phyloP scores from a whole-genome alignment of 2,797 vertebrate species.

The Allobates femoralis region DNA sequence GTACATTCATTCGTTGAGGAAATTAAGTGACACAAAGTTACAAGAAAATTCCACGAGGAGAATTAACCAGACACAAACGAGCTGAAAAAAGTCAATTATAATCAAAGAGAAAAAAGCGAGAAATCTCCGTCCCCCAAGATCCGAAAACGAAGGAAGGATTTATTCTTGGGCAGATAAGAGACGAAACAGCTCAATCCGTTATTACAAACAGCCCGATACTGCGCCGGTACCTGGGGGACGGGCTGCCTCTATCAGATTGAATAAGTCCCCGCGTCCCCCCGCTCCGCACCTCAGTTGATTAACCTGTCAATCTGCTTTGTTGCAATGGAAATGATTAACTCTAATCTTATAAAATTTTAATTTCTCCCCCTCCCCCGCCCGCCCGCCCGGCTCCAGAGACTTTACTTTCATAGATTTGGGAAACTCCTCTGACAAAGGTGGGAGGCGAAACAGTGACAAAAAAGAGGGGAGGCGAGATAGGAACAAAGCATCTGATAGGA shows the following conservation, averaged over 20 bases:
- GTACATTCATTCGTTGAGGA: no score
- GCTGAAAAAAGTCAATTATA: background rate
- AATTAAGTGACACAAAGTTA: no score
- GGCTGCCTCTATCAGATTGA: constrained; percentile 31
- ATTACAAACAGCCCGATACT: background rate
- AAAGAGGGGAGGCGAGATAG: no score
- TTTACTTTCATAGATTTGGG: background rate
- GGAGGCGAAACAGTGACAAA: background rate
- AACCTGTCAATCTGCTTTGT: constrained; percentile 45
- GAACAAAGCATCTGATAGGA: background rate
- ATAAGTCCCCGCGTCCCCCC: background rate
- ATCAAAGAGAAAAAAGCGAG: background rate
- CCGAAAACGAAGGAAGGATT: background rate
- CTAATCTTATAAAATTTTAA: constrained; percentile 39
- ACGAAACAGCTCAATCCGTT: background rate
- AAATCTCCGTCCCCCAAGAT: background rate
- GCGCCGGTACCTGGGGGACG: background rate
- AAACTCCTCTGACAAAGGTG: background rate
- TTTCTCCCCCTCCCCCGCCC: no score
- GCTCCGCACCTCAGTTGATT: constrained; percentile 35
- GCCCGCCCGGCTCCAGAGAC: background rate
- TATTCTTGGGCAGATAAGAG: background rate
- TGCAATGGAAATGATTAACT: constrained; percentile 30
- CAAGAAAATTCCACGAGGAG: no score
- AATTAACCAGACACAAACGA: background rate